These are phyloP conservation scores for Rhinogobio ventralis DNA, from an alignment of 2,797 vertebrate genomes.

Conservation along the genomic window DNA sequence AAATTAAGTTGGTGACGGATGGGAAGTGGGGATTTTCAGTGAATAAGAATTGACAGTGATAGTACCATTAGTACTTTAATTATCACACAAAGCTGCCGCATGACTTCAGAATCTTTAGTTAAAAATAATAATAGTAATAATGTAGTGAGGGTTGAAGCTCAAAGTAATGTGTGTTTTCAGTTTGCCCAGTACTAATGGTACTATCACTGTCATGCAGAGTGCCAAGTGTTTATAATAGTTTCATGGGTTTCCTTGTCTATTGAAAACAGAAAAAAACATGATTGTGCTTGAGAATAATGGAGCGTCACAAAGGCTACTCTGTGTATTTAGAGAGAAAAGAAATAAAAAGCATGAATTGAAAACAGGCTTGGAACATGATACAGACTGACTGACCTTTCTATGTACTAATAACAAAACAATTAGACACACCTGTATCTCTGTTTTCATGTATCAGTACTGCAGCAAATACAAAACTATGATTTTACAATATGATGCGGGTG, in stretches of 20 bases:
- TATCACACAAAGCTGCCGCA: not conserved
- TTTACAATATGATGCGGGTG: constrained; percentile 12
- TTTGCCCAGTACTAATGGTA: constrained; percentile 18
- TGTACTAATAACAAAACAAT: not conserved
- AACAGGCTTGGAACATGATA: not conserved
- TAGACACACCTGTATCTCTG: not conserved
- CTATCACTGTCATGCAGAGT: not conserved
- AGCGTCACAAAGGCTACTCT: not conserved
- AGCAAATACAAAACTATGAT: not conserved
- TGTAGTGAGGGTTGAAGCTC: not conserved
- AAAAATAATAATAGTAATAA: not conserved
- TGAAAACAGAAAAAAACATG: not conserved
- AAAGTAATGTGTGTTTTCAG: not conserved
- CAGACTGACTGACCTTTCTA: not conserved
- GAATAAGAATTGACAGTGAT: not conserved
- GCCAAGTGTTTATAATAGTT: constrained; percentile 15
- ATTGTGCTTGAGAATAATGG: constrained; percentile 11
- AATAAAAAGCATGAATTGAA: not conserved
- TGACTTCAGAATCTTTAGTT: not conserved
- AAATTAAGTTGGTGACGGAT: no score
- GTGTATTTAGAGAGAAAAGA: constrained; percentile 13
- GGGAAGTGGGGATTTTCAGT: not conserved
- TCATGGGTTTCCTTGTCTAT: constrained; percentile 30
- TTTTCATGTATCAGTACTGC: not conserved
- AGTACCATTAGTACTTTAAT: no score